Evolutionary conservation across 2,888 invertebrate genomes (phyloP).

Genomic region (Apocheima hispidaria): DNA sequence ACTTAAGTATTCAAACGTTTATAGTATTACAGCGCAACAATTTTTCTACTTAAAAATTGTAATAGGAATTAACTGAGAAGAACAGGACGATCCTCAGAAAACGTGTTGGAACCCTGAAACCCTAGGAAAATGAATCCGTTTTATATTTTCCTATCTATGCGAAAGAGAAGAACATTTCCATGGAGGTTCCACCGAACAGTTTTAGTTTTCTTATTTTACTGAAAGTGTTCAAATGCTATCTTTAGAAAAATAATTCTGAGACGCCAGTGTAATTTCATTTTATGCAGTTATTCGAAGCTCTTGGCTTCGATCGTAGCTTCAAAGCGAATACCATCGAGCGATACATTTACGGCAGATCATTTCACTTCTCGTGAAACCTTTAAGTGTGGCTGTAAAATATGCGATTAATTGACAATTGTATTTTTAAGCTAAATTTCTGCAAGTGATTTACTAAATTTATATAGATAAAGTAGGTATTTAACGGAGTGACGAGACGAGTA

Average conservation of each 20-base stretch:
- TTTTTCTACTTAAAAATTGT: background rate
- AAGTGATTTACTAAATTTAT: too few species aligned
- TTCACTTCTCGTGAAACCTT: slow-evolving; percentile 69
- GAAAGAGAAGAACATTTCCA: slow-evolving; percentile 27
- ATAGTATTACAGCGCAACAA: too few species aligned
- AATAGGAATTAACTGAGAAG: background rate
- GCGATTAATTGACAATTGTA: slow-evolving; percentile 35
- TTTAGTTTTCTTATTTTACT: slow-evolving; percentile 38
- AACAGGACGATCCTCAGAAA: background rate
- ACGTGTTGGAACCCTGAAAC: slow-evolving; percentile 30
- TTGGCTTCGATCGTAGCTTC: slow-evolving; percentile 63
- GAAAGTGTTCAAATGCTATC: slow-evolving; percentile 41
- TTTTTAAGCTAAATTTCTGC: background rate
- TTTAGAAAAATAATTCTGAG: slow-evolving; percentile 53
- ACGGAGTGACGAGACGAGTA: too few species aligned
- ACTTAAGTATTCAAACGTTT: too few species aligned
- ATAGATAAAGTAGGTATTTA: background rate
- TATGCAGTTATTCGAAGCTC: slow-evolving; percentile 61
- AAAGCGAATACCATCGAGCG: slow-evolving; percentile 69
- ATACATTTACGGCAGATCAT: slow-evolving; percentile 74
- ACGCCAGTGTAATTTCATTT: slow-evolving; percentile 59
- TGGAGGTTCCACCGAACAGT: slow-evolving; percentile 27
- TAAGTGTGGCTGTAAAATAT: slow-evolving; percentile 53
- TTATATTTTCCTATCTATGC: slow-evolving; percentile 16
- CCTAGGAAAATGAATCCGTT: slow-evolving; percentile 3